phyloP scores from a whole-genome alignment of 1,140 invertebrate genomes.

The Metaphire vulgaris region DNA sequence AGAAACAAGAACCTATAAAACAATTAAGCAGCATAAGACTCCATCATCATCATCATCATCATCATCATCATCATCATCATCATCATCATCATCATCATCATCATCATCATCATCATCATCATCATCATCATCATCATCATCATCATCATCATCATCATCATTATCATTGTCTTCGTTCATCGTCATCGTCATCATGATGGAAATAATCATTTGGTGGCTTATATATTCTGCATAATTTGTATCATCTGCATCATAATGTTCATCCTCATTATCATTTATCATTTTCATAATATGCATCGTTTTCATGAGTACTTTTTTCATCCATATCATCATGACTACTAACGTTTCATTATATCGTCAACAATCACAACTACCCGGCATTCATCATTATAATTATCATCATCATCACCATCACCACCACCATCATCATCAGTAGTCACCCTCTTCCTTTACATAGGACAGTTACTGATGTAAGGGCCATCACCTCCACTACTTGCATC shows the following conservation, averaged over 20 bases:
- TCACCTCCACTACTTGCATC: neutral
- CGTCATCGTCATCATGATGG: conserved; percentile 16
- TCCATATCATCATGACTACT: too few relatives aligned
- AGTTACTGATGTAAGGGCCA: neutral
- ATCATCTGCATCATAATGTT: too few relatives aligned
- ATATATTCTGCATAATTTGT: neutral
- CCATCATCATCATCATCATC: conserved; percentile 27
- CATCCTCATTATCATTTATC: too few relatives aligned
- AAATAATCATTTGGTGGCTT: neutral
- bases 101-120: neutral
- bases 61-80: conserved; percentile 34
- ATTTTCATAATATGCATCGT: too few relatives aligned
- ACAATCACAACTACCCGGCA: too few relatives aligned
- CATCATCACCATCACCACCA: conserved; percentile 12
- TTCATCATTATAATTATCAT: too few relatives aligned
- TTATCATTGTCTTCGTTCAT: conserved; percentile 20
- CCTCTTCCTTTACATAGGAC: neutral
- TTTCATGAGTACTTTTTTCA: too few relatives aligned
- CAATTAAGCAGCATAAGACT: too few relatives aligned
- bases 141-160: conserved; percentile 6
- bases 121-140: neutral
- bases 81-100: conserved; percentile 13
- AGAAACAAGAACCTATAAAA: too few relatives aligned
- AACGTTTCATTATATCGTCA: too few relatives aligned
- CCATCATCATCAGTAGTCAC: conserved; percentile 15